A percentile compares a stretch with the other conserved stretches of the same genome.
phyloP scores from a whole-genome alignment of 2,797 vertebrate species.

The Otus scops region DNA sequence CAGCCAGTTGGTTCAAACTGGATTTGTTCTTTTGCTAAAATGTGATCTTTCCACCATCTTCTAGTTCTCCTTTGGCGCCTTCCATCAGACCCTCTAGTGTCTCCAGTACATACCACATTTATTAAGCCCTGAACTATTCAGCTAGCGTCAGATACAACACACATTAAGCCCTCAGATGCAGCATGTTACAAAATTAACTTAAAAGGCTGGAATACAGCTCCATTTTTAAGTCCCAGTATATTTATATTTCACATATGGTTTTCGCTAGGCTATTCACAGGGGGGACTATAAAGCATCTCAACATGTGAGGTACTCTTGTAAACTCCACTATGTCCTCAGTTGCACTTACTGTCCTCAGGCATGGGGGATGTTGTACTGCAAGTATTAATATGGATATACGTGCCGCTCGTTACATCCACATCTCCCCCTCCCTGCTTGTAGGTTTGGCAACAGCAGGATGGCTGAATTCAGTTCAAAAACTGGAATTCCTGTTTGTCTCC shows the following conservation, averaged over 20 bases:
- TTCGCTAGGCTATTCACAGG: slow-evolving; percentile 64
- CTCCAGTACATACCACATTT: slow-evolving; percentile 32
- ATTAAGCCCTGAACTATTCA: slow-evolving; percentile 17
- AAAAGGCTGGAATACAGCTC: slow-evolving; percentile 64
- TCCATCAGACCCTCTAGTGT: neutral
- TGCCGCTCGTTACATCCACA: slow-evolving; percentile 16
- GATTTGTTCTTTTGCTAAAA: slow-evolving; percentile 38
- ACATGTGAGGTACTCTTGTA: slow-evolving; percentile 62
- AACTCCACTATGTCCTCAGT: slow-evolving; percentile 55
- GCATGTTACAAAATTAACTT: slow-evolving; percentile 65
- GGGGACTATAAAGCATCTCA: slow-evolving; percentile 67
- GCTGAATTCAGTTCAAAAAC: neutral
- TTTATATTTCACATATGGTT: slow-evolving; percentile 72
- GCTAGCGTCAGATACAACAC: neutral
- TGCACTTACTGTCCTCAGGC: slow-evolving; percentile 63
- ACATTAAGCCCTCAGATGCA: slow-evolving; percentile 41
- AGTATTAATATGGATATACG: slow-evolving; percentile 27
- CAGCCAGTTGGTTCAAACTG: slow-evolving; percentile 23
- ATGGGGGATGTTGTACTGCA: slow-evolving; percentile 13
- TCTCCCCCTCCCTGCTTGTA: neutral
- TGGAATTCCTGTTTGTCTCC: slow-evolving; percentile 19
- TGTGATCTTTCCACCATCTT: slow-evolving; percentile 32
- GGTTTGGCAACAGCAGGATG: slow-evolving; percentile 7
- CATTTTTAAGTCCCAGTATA: slow-evolving; percentile 66
- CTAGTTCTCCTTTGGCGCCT: neutral